Evolutionary conservation across 2,888 invertebrate genomes (phyloP), one percentile per base, ranked within the genome.

Genomic region (Cephalotes varians): DNA sequence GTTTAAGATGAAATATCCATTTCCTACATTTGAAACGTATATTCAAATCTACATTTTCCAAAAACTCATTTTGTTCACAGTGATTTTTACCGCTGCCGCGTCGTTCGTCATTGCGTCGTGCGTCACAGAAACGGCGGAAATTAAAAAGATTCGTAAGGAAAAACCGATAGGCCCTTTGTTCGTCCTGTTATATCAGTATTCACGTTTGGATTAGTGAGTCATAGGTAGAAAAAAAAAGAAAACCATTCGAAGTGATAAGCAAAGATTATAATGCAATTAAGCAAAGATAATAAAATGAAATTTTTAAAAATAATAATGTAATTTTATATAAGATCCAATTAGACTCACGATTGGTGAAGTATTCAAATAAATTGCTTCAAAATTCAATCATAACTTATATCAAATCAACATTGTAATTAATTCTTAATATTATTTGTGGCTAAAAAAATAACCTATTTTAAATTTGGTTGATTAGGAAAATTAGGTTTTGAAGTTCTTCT

Each of bases 161-260:
- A 90, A 90, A 90, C 90, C 91, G 86, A 90, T 87, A 86, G 86
- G 74, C 88, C 87, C 87, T 91, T 91, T 92, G 89, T 91, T 82
- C 82, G 74, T 28, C 40, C 69, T 31, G 56, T 64, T 62, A 54
- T 40, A 76, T 82, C 90, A 83, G 87, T 87, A 87, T 85, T 83
- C 83, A 83, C 69, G 80, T 69, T 60, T 81, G 37, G 56, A 64
- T 62, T 71, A 84, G 6, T 25, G n/a, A 28, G n/a, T 44, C 62
- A 28, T 2, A 76, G 25, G 60, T 40, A 12, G 12, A 49, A 47
- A 74, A 83, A 74, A 47, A n/a, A 58, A 9, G 31, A 18, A 10
- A 65, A 37, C 1, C 51, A 51, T 18, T 49, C 12, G 37, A 1
- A 44, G 44, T 12, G 28, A 21, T 44, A 25, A 28, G 37, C 40